Evolutionary conservation across 2,888 invertebrate species (phyloP), one percentile per base, ranked within the genome.

Genomic region (Epistrophella euchroma): DNA sequence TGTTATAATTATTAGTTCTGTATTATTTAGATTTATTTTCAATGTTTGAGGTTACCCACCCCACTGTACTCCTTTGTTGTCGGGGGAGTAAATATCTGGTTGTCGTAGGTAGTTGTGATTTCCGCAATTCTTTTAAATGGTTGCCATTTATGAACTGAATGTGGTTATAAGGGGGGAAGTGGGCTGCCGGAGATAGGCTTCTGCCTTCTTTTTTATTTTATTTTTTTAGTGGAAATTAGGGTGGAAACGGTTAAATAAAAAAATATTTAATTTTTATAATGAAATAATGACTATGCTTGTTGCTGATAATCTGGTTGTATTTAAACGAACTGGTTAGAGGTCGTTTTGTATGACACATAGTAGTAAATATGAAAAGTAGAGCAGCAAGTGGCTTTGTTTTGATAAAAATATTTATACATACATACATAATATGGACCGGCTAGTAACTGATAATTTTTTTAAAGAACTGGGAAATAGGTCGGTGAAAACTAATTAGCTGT

Each of bases 221-320:
- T 15, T n/a, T 52, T 52, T 50, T 13, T 4, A 22, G 55, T 35
- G 56, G 9, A 37, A 35, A 58, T 74, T 60, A 47, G 64, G 40
- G 40, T 56, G 50, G 22, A 66, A 35, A 22, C 19, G 35, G 32
- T 43, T 22, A 45, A n/a, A n/a, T n/a, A n/a, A n/a, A n/a, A 55
- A 77, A 50, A 73, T 62, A 50, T 45, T 79, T 71, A 79, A 79
- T 84, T 84, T 68, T 79, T 43, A 71, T 79, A 84, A 84, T 84
- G 71, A 84, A 84, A 75, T 84, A 84, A 84, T 84, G 74, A 74
- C 83, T 32, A 35, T n/a, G n/a, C 43, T 43, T 47, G 58, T 13
- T 66, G 64, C 47, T 68, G 35, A 68, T 68, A 35, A 50, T 35
- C 66, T 35, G 35, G 22, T 68, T 64, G 28, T n/a, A 9, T 15